phyloP scores from a whole-genome alignment of 2,797 vertebrate genomes.

The Streptopelia turtur region DNA sequence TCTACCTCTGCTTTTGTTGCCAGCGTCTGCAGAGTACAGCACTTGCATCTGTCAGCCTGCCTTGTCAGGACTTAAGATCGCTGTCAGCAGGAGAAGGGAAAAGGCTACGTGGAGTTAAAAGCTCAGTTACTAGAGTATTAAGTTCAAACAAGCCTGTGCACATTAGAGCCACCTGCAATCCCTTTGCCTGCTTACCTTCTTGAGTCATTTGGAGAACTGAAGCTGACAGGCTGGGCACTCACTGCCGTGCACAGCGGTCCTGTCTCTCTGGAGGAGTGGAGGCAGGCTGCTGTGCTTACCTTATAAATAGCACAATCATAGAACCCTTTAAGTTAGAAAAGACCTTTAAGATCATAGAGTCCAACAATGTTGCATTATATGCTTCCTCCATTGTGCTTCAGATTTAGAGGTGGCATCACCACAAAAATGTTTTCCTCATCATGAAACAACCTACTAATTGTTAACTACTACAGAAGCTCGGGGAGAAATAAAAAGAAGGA shows the following conservation, averaged over 20 bases:
- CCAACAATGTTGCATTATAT: neutral
- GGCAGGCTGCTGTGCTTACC: neutral
- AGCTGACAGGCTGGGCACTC: neutral
- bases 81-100: neutral
- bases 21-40: fast-evolving
- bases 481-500: neutral
- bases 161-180: neutral
- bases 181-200: neutral
- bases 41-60: neutral
- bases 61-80: neutral
- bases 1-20: neutral
- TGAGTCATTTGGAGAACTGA: neutral
- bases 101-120: neutral
- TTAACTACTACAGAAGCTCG: neutral
- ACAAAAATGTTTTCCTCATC: fast-evolving
- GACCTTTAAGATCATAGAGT: no score
- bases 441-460: fast-evolving
- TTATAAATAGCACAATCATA: neutral
- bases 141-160: neutral
- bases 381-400: fast-evolving
- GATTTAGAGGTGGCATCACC: neutral
- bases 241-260: fast-evolving
- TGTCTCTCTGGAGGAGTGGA: neutral
- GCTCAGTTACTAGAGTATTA: neutral
- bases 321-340: no score